These are phyloP conservation scores for Adelges cooleyi DNA, from an alignment of 1,140 invertebrate genomes.

Conservation along the genomic window DNA sequence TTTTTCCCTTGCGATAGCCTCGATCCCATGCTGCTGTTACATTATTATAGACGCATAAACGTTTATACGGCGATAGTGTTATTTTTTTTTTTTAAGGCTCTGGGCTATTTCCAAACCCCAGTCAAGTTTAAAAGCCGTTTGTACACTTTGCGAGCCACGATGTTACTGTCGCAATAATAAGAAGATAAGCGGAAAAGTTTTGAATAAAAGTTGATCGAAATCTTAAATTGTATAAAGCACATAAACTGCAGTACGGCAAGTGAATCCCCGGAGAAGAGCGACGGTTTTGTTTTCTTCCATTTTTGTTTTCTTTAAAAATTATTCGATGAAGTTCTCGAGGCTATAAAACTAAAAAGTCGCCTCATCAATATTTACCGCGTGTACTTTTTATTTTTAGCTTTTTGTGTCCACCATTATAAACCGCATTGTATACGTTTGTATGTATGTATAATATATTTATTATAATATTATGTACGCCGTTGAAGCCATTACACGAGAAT, in stretches of 20 bases:
- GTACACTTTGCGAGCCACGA: neutral
- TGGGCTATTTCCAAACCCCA: neutral
- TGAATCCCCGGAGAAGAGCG: neutral
- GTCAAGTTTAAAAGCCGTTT: neutral
- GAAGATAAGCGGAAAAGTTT: neutral
- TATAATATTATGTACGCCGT: too few relatives aligned
- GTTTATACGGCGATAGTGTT: neutral
- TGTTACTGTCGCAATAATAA: constrained; percentile 3
- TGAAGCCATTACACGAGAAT: too few relatives aligned
- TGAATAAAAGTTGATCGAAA: constrained; percentile 16
- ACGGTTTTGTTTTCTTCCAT: neutral
- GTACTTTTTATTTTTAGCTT: neutral
- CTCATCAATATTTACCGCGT: neutral
- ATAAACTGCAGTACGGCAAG: neutral
- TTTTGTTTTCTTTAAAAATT: neutral
- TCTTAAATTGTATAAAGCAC: neutral
- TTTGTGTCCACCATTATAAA: neutral
- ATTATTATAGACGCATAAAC: too few relatives aligned
- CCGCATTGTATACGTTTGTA: too few relatives aligned
- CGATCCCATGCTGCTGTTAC: neutral
- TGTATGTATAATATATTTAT: too few relatives aligned
- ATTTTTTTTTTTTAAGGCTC: neutral
- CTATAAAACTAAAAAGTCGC: neutral
- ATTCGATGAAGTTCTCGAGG: neutral
- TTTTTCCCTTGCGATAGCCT: too few relatives aligned